phyloP scores from a whole-genome alignment of 2,797 vertebrate genomes.

The Anomalospiza imberbis region DNA sequence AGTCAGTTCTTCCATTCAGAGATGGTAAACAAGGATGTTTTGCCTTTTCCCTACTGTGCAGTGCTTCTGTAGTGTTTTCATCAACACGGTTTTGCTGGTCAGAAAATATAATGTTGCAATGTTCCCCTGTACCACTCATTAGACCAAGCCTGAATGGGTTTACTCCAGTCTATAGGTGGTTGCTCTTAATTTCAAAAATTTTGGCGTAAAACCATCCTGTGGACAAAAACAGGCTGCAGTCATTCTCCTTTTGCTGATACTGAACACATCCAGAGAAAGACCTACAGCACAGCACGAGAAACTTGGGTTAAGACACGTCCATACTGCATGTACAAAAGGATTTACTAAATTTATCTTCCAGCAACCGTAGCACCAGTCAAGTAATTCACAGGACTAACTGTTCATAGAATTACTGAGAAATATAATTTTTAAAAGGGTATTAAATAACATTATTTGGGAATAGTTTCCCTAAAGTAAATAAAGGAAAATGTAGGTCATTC shows the following conservation, averaged over 20 bases:
- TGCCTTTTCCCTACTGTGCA: neutral
- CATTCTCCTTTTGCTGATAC: neutral
- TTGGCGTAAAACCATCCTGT: neutral
- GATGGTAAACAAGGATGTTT: neutral
- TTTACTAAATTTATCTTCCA: neutral
- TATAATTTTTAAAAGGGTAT: neutral
- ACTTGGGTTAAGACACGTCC: neutral
- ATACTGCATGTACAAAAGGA: neutral
- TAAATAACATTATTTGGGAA: neutral
- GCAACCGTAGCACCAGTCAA: neutral
- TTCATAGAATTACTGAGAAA: neutral
- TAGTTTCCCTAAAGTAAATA: neutral
- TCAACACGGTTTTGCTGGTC: neutral
- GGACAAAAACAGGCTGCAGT: neutral
- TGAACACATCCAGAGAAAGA: neutral
- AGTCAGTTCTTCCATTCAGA: neutral
- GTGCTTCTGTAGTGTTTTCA: neutral
- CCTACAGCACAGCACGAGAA: neutral
- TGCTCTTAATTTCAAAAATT: neutral
- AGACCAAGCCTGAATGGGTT: neutral
- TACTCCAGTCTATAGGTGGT: neutral
- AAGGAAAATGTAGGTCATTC: neutral
- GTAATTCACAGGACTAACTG: neutral
- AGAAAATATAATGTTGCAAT: neutral
- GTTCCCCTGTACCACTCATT: neutral